phyloP scores from a whole-genome alignment of 1,140 invertebrate genomes.

The Penaeus vannamei region DNA sequence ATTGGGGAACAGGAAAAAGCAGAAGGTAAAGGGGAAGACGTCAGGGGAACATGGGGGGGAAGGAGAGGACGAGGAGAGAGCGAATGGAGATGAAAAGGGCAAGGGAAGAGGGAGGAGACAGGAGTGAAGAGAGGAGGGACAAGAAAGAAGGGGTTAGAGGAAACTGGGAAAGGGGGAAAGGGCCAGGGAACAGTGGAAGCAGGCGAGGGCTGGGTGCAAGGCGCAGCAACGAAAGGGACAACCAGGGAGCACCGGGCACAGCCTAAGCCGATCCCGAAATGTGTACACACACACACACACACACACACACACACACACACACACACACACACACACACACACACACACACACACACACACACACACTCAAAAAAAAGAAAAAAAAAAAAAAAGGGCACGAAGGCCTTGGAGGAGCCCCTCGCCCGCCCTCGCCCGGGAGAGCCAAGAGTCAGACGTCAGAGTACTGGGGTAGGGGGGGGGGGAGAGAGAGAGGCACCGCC shows the following conservation, averaged over 20 bases:
- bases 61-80: background rate
- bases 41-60: background rate
- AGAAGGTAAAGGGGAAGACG: background rate
- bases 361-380: background rate
- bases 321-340: slow-evolving; percentile 9
- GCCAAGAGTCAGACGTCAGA: background rate
- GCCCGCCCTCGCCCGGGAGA: no score
- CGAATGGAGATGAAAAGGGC: no score
- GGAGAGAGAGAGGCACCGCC: background rate
- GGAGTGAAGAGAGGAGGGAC: background rate
- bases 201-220: no score
- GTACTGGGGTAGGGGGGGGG: no score
- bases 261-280: no score
- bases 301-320: slow-evolving; percentile 35
- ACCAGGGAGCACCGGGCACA: no score
- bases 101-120: background rate
- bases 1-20: background rate
- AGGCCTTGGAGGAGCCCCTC: no score
- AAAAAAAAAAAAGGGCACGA: background rate
- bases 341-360: slow-evolving; percentile 11
- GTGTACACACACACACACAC: background rate
- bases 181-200: no score
- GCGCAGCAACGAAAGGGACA: no score
- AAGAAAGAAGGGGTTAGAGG: no score
- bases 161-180: no score